Conservation (phyloP, 92 coral and sea anemone species). For the Zoanthus solanderi region DNA sequence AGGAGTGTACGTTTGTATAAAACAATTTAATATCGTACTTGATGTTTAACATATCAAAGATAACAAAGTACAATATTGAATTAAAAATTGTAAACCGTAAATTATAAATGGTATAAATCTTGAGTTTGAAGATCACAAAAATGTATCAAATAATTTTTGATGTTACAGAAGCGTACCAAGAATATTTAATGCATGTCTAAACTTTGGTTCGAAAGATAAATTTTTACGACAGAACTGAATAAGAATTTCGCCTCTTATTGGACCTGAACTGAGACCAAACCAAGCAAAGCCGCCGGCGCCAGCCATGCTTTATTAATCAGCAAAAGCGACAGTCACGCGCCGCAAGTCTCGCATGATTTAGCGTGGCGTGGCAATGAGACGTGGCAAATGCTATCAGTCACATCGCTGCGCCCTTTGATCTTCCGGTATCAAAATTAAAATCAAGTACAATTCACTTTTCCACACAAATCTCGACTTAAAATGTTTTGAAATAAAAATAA, state of each 20-base stretch:
- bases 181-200: constrained; percentile 12
- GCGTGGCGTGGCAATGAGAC: constrained; percentile 15
- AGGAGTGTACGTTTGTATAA: neutral
- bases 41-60: constrained; percentile 11
- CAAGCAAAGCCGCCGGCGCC: constrained; percentile 13
- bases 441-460: too few relatives aligned
- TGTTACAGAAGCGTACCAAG: constrained; percentile 23
- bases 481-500: constrained; percentile 6
- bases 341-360: constrained; percentile 12
- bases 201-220: constrained; percentile 9
- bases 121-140: constrained; percentile 18
- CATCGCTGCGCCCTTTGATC: too few relatives aligned
- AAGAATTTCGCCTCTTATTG: constrained; percentile 13
- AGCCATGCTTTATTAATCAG: constrained; percentile 3
- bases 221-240: neutral
- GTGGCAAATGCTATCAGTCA: neutral
- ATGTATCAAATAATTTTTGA: constrained; percentile 18
- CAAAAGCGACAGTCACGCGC: constrained; percentile 21
- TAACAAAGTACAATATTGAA: constrained; percentile 7
- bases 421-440: too few relatives aligned
- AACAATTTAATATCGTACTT: constrained; percentile 23
- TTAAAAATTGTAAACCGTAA: constrained; percentile 12
- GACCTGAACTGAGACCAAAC: constrained; percentile 21
- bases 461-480: constrained; percentile 26
- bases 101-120: constrained; percentile 8